phyloP scores from a whole-genome alignment of 2,888 invertebrate species.

The Heliothis peltigera region DNA sequence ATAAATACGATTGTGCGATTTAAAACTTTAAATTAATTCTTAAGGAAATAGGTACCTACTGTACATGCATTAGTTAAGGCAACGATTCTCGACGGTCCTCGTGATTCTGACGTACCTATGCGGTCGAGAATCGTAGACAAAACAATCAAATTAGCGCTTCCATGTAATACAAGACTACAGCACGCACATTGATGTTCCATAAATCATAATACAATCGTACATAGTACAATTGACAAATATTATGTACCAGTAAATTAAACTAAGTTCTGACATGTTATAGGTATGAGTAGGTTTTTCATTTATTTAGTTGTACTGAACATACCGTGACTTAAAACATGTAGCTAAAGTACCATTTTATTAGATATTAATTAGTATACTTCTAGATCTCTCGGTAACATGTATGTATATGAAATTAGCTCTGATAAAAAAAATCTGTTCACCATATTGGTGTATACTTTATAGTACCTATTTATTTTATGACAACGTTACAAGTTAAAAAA shows the following conservation, averaged over 20 bases:
- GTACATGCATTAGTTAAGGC: conserved; percentile 20
- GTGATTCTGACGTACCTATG: conserved; percentile 54
- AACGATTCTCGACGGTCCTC: conserved; percentile 45
- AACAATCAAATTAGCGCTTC: conserved; percentile 62
- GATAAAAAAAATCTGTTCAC: no score
- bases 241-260: background rate
- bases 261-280: background rate
- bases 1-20: conserved; percentile 43
- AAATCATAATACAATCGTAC: conserved; percentile 44
- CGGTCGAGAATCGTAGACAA: conserved; percentile 48
- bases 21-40: conserved; percentile 37
- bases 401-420: no score
- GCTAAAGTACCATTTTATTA: no score
- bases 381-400: no score
- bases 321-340: no score
- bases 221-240: conserved; percentile 15
- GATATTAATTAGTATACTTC: no score
- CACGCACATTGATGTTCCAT: conserved; percentile 42
- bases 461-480: no score
- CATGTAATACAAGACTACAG: conserved; percentile 50
- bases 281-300: background rate
- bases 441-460: no score
- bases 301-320: no score
- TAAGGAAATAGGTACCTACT: conserved; percentile 32
- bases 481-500: no score